Percentiles rank a stretch among this genome's conserved stretches.
These are phyloP conservation scores for Cremastobaeus sp. DNA, from an alignment of 2,888 invertebrate species.

Conservation along the genomic window DNA sequence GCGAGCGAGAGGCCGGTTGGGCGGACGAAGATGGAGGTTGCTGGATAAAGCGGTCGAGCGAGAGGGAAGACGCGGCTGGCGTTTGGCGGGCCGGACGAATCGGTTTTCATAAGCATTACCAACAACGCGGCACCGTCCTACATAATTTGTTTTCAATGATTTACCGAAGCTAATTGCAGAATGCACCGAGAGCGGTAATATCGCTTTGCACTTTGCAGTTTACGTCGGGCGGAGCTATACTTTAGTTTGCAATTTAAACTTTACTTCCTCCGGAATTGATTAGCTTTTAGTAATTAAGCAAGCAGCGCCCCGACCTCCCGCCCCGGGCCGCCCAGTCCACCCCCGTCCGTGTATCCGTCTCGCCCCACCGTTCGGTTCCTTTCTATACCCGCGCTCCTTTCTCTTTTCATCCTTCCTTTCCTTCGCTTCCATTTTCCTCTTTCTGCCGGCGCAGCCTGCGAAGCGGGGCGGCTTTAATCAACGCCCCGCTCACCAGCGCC, in stretches of 20 bases:
- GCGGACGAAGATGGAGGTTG: no score
- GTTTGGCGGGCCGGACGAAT: slow-evolving; percentile 60
- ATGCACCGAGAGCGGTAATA: slow-evolving; percentile 73
- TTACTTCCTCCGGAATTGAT: slow-evolving; percentile 79
- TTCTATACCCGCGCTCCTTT: slow-evolving; percentile 46
- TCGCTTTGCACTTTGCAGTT: slow-evolving; percentile 69
- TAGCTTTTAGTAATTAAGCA: slow-evolving; percentile 79
- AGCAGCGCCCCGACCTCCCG: no score
- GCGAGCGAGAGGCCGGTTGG: slow-evolving; percentile 25
- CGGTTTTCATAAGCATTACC: slow-evolving; percentile 62
- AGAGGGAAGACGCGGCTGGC: slow-evolving; percentile 38
- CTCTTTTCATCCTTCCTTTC: slow-evolving; percentile 35
- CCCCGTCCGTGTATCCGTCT: slow-evolving; percentile 54
- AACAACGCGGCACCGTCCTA: slow-evolving; percentile 65
- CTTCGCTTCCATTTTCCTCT: slow-evolving; percentile 46
- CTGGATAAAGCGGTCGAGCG: neutral
- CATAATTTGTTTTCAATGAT: slow-evolving; percentile 78
- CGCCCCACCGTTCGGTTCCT: slow-evolving; percentile 54
- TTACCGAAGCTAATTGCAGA: slow-evolving; percentile 78
- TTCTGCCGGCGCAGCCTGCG: slow-evolving; percentile 51
- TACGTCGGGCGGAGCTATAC: slow-evolving; percentile 74
- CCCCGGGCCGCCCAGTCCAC: slow-evolving; percentile 65
- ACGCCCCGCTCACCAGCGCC: slow-evolving; percentile 67
- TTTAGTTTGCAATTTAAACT: slow-evolving; percentile 79
- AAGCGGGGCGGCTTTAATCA: slow-evolving; percentile 76